Evolutionary conservation across 1,140 invertebrate species (phyloP).

Genomic region (Atta cephalotes): DNA sequence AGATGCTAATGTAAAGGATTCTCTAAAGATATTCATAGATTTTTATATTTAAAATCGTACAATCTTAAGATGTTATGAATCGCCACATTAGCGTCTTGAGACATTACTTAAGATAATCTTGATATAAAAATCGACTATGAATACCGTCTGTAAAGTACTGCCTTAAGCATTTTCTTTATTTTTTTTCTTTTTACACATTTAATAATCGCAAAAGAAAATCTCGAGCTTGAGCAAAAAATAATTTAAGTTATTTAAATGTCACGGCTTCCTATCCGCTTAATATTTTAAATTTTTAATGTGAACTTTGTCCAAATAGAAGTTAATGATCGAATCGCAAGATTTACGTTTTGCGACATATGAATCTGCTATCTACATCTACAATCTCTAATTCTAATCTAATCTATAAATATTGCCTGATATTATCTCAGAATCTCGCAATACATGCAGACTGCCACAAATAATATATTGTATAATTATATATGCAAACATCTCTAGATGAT

Average conservation of each 20-base stretch:
- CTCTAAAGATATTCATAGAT: too few relatives aligned
- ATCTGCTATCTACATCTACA: background rate
- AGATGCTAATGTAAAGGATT: too few relatives aligned
- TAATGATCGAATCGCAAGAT: background rate
- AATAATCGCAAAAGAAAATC: background rate
- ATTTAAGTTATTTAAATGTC: constrained; percentile 23
- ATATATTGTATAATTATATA: background rate
- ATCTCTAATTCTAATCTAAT: constrained; percentile 3
- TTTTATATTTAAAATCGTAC: too few relatives aligned
- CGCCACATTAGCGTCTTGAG: too few relatives aligned
- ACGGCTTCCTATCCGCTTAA: background rate
- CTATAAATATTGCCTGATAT: background rate
- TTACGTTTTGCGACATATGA: background rate
- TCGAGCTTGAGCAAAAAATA: background rate
- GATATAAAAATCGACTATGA: too few relatives aligned
- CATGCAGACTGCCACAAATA: background rate
- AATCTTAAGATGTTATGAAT: too few relatives aligned
- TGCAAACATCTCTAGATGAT: constrained; percentile 4
- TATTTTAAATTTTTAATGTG: constrained; percentile 22
- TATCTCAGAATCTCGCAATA: constrained; percentile 8
- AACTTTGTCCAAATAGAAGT: background rate
- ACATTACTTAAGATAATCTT: too few relatives aligned
- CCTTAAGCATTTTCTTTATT: background rate
- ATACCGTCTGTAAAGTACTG: background rate
- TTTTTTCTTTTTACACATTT: background rate